Evolutionary conservation across 2,888 invertebrate species (phyloP).

Genomic region (Strigamia crassipes): DNA sequence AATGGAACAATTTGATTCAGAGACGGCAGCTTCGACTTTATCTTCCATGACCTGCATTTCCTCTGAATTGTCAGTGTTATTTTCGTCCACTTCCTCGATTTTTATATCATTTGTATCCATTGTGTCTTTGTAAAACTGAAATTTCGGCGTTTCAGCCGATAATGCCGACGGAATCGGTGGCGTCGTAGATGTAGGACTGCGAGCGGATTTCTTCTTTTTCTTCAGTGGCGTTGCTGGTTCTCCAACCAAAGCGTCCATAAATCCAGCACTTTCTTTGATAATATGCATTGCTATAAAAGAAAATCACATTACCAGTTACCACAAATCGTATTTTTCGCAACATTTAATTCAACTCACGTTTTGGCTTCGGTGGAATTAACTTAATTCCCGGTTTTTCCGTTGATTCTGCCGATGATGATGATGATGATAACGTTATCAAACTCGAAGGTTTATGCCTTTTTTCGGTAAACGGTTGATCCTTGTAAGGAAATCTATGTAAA

Average conservation of each 20-base stretch:
- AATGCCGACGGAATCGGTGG: constrained; percentile 62
- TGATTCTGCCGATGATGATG: constrained; percentile 38
- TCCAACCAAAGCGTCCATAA: constrained; percentile 86
- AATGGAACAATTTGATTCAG: neutral
- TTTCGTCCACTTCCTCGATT: constrained; percentile 64
- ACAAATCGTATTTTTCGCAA: neutral
- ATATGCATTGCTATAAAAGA: constrained; percentile 51
- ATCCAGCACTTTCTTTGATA: constrained; percentile 87
- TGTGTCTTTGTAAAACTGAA: constrained; percentile 87
- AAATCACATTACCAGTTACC: neutral
- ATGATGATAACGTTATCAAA: constrained; percentile 48
- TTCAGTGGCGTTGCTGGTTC: constrained; percentile 68
- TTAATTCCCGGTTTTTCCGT: constrained; percentile 80
- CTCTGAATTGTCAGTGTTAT: constrained; percentile 38
- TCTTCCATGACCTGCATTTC: neutral
- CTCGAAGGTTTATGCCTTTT: constrained; percentile 73
- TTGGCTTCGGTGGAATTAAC: constrained; percentile 83
- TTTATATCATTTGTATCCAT: constrained; percentile 67
- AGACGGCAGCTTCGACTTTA: constrained; percentile 46
- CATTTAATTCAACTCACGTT: constrained; percentile 71
- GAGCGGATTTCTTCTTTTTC: constrained; percentile 64
- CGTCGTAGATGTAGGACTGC: constrained; percentile 64
- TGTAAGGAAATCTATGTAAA: constrained; percentile 49
- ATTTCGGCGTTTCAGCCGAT: constrained; percentile 46
- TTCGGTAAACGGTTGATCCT: constrained; percentile 66